Percentiles rank a stretch among this genome's conserved stretches.
These are phyloP conservation scores for Drosophila athabasca DNA, from an alignment of 1,140 invertebrate genomes.

Conservation along the genomic window DNA sequence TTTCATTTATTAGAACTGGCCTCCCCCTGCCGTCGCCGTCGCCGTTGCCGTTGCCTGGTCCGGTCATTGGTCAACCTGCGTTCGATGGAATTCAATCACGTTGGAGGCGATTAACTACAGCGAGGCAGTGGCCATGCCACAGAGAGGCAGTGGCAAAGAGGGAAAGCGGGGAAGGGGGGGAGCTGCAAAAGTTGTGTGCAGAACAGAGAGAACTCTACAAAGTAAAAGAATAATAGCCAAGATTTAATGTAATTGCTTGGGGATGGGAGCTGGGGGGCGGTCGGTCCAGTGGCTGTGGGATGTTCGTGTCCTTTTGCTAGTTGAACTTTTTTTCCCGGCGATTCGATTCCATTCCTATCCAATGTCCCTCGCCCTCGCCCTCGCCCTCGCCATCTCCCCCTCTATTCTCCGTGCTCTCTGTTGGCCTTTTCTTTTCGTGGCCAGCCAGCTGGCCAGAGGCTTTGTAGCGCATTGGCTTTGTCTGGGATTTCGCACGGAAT, in stretches of 20 bases:
- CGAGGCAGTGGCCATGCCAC: conserved; percentile 4
- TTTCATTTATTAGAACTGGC: conserved; percentile 72
- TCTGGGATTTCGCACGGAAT: conserved; percentile 63
- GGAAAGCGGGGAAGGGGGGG: no score
- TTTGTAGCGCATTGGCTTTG: conserved; percentile 74
- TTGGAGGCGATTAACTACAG: conserved; percentile 77
- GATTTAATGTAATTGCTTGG: conserved; percentile 80
- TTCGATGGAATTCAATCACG: conserved; percentile 81
- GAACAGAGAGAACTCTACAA: conserved; percentile 56
- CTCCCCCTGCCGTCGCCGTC: neutral
- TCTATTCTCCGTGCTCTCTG: conserved; percentile 32
- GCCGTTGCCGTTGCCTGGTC: neutral
- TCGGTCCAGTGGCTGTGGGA: conserved; percentile 27
- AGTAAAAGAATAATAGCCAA: conserved; percentile 80
- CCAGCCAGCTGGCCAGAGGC: conserved; percentile 29
- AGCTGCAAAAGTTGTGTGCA: conserved; percentile 48
- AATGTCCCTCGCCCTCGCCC: no score
- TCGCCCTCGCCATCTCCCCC: neutral
- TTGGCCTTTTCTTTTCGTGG: conserved; percentile 55
- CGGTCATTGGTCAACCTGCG: conserved; percentile 63
- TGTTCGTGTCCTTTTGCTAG: conserved; percentile 71
- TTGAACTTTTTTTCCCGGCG: conserved; percentile 45
- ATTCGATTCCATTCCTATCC: conserved; percentile 7
- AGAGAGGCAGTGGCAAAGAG: conserved; percentile 17
- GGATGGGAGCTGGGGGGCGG: conserved; percentile 10